phyloP scores from a whole-genome alignment of 2,888 invertebrate genomes.

The Mimachlamys varia region DNA sequence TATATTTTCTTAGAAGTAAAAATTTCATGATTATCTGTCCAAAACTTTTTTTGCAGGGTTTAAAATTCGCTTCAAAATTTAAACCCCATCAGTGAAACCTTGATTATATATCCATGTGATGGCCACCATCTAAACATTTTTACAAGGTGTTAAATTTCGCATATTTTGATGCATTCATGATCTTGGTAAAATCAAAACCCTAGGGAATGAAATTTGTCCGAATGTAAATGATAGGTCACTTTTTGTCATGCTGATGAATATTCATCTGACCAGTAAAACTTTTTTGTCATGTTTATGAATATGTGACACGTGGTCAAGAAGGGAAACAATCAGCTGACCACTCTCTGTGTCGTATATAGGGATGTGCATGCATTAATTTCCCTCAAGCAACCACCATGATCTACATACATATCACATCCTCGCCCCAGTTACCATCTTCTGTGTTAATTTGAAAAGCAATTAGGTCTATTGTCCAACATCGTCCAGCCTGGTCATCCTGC shows the following conservation, averaged over 20 bases:
- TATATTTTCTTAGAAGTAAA: too few relatives aligned
- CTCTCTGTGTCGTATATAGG: neutral
- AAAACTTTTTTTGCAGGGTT: too few relatives aligned
- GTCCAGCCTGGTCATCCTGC: neutral
- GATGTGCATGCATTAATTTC: neutral
- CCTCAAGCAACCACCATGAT: neutral
- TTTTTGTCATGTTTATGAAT: neutral
- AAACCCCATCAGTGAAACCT: too few relatives aligned
- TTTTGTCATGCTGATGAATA: neutral
- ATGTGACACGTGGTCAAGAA: neutral
- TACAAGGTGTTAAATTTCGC: too few relatives aligned
- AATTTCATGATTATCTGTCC: too few relatives aligned
- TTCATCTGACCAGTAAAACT: neutral
- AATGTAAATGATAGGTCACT: neutral
- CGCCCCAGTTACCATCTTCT: neutral
- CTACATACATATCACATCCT: neutral
- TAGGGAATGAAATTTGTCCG: too few relatives aligned
- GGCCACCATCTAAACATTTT: too few relatives aligned
- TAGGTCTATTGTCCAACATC: slow-evolving; percentile 6
- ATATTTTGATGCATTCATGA: too few relatives aligned
- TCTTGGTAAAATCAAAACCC: too few relatives aligned
- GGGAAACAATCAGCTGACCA: neutral
- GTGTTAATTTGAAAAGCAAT: slow-evolving; percentile 36
- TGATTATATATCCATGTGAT: too few relatives aligned
- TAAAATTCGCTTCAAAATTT: too few relatives aligned